Evolutionary conservation across 2,113 vertebrate genomes (phyloP).

Genomic region (Lophius piscatorius): DNA sequence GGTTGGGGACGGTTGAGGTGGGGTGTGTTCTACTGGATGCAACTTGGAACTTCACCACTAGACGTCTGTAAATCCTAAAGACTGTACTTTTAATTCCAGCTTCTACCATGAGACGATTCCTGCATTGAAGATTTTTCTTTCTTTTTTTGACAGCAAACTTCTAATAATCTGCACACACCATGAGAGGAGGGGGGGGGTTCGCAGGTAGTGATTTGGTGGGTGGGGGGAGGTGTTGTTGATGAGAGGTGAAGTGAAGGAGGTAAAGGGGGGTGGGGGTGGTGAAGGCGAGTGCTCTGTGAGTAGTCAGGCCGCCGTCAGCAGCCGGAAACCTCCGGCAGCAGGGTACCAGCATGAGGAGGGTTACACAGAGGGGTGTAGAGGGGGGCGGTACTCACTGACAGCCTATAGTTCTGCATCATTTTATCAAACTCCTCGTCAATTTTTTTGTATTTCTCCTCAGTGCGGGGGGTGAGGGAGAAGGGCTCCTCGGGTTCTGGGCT

Average conservation of each 20-base stretch:
- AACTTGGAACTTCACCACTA: no score
- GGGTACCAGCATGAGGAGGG: constrained; percentile 46
- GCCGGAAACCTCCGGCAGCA: constrained; percentile 48
- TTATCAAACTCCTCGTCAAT: constrained; percentile 99
- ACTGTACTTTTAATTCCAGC: no score
- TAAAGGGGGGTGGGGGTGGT: constrained; percentile 31
- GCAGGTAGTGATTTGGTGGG: constrained; percentile 46
- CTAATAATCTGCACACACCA: constrained; percentile 69
- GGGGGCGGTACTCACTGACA: constrained; percentile 94
- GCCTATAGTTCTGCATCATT: constrained; percentile 99
- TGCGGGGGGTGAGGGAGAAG: constrained; percentile 97
- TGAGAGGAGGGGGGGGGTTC: constrained; percentile 53
- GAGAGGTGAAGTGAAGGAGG: constrained; percentile 40
- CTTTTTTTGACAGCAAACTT: no score
- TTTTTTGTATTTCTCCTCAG: constrained; percentile 99
- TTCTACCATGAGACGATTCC: no score
- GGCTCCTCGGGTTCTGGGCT: constrained; percentile 96
- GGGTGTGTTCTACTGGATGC: no score
- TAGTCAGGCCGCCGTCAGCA: constrained; percentile 66
- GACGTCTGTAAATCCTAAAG: no score
- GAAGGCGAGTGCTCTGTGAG: constrained; percentile 80
- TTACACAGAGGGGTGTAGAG: constrained; percentile 52
- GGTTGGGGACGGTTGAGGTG: no score
- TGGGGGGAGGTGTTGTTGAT: constrained; percentile 44
- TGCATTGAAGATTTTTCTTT: no score